Evolutionary conservation across 2,888 invertebrate genomes (phyloP).

Genomic region (Drosophila melanocephala): DNA sequence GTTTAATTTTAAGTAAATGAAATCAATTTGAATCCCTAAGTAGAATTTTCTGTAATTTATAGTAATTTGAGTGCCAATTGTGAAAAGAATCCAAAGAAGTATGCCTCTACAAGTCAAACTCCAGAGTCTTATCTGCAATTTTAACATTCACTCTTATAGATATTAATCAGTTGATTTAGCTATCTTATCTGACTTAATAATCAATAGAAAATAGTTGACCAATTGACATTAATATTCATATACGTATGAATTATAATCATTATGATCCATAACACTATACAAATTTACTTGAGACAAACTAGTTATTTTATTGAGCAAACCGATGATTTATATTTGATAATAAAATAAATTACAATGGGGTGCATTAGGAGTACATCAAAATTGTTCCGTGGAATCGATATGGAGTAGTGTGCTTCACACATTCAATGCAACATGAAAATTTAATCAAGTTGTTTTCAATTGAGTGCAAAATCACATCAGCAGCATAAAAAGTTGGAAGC

Average conservation of each 20-base stretch:
- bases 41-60: too few relatives aligned
- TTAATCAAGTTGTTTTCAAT: conserved; percentile 81
- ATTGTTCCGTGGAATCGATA: conserved; percentile 11
- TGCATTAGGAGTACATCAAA: conserved; percentile 28
- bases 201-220: background rate
- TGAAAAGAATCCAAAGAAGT: background rate
- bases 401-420: conserved; percentile 61
- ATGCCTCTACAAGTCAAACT: background rate
- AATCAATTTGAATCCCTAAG: background rate
- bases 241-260: background rate
- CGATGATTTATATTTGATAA: conserved; percentile 25
- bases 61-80: background rate
- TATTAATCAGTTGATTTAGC: background rate
- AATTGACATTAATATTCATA: background rate
- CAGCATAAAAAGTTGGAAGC: conserved; percentile 51
- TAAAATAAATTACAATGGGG: conserved; percentile 25
- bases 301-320: background rate
- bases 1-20: background rate
- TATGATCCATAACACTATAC: background rate
- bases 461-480: conserved; percentile 84
- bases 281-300: background rate
- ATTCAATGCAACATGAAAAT: conserved; percentile 72
- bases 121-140: background rate
- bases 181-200: background rate
- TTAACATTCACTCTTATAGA: background rate